These are phyloP conservation scores for Steromphala cineraria DNA, from an alignment of 2,888 invertebrate genomes.

Conservation along the genomic window DNA sequence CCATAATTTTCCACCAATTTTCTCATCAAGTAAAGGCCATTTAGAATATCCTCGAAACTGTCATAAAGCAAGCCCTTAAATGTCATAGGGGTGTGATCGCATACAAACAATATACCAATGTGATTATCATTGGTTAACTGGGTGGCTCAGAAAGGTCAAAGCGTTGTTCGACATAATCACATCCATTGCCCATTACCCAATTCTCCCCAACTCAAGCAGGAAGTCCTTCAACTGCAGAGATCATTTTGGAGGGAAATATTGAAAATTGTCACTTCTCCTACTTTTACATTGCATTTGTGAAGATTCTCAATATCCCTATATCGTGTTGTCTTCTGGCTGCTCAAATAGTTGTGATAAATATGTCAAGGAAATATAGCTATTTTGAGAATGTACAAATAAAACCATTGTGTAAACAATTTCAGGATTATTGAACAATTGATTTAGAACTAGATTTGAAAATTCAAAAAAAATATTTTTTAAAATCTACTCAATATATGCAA, in stretches of 20 bases:
- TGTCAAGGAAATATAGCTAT: no score
- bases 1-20: not conserved
- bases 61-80: constrained; percentile 41
- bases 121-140: constrained; percentile 43
- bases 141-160: constrained; percentile 42
- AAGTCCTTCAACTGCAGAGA: constrained; percentile 29
- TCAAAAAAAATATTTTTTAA: no score
- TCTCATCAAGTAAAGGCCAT: not conserved
- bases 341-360: no score
- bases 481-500: no score
- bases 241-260: constrained; percentile 8
- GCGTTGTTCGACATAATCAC: constrained; percentile 27
- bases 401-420: no score
- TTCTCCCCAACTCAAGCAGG: constrained; percentile 30
- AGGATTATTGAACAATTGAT: no score
- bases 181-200: constrained; percentile 38
- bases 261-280: constrained; percentile 16
- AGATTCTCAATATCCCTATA: no score
- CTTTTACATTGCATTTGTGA: not conserved
- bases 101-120: constrained; percentile 25
- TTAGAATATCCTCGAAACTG: constrained; percentile 26
- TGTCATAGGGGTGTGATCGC: constrained; percentile 38
- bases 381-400: no score
- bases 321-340: no score
- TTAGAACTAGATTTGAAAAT: no score